Percentiles rank a stretch among this genome's conserved stretches.
Evolutionary conservation across 2,797 vertebrate genomes (phyloP).

Genomic region (Tolypeutes matacus): DNA sequence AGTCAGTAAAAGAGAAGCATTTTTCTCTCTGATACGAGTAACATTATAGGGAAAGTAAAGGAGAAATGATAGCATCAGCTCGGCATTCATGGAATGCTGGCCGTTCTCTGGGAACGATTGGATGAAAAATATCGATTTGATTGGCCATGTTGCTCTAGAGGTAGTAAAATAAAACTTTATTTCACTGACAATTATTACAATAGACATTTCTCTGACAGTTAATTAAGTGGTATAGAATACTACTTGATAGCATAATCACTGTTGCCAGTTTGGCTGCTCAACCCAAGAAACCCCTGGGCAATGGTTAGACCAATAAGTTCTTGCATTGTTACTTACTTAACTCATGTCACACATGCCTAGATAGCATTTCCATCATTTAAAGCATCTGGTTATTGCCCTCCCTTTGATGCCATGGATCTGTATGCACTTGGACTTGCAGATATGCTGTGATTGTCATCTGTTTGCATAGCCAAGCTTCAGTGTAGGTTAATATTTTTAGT

Average conservation of each 20-base stretch:
- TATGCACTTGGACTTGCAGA: conserved; percentile 73
- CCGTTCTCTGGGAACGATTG: conserved; percentile 58
- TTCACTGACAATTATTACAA: conserved; percentile 77
- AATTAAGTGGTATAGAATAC: conserved; percentile 84
- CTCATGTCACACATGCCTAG: conserved; percentile 85
- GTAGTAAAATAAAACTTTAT: conserved; percentile 74
- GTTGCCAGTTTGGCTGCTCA: conserved; percentile 85
- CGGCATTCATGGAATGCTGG: neutral
- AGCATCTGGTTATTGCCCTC: conserved; percentile 80
- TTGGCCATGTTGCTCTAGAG: conserved; percentile 75
- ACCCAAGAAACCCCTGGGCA: conserved; percentile 83
- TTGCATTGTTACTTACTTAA: conserved; percentile 85
- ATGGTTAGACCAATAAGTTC: conserved; percentile 83
- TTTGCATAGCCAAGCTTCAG: conserved; percentile 14
- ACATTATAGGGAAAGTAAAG: neutral
- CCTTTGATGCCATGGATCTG: conserved; percentile 22
- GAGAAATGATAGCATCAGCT: neutral
- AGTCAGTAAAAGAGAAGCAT: neutral
- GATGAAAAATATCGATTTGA: conserved; percentile 30
- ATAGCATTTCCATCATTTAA: conserved; percentile 83
- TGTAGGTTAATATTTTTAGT: conserved; percentile 81
- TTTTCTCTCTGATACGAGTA: neutral
- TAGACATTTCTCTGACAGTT: conserved; percentile 84
- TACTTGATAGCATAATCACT: conserved; percentile 85
- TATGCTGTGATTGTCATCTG: conserved; percentile 71